Evolutionary conservation across 2,888 invertebrate genomes (phyloP).

Genomic region (Pachycephus smyrnensis): DNA sequence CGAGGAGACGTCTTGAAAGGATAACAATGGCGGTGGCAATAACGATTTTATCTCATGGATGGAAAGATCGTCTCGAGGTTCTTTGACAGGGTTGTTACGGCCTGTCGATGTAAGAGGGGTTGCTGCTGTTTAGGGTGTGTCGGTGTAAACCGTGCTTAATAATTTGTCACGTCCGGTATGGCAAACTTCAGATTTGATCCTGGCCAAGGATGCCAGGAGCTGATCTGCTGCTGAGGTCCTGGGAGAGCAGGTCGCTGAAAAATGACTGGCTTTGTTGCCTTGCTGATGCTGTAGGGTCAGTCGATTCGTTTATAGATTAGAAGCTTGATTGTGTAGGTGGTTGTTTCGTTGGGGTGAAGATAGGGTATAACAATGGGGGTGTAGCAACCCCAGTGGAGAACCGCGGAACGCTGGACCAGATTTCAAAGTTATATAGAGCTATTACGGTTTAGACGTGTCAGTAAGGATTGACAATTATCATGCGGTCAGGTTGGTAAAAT

Average conservation of each 20-base stretch:
- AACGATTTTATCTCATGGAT: background rate
- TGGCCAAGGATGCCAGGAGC: background rate
- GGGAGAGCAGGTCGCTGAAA: background rate
- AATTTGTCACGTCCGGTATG: background rate
- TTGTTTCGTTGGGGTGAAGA: background rate
- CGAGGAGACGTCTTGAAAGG: background rate
- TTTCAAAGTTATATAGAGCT: background rate
- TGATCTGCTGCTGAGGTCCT: background rate
- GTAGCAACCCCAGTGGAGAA: background rate
- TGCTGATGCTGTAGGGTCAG: background rate
- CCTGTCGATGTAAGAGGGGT: background rate
- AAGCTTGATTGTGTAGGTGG: background rate
- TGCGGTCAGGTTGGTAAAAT: background rate
- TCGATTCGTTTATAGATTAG: background rate
- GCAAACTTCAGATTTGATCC: background rate
- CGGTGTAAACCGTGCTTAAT: background rate
- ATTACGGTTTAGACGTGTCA: background rate
- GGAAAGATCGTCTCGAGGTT: background rate
- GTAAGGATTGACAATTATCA: background rate
- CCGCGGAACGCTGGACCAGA: background rate
- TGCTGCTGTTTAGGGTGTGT: background rate
- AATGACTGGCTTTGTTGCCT: background rate
- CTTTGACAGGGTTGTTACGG: background rate
- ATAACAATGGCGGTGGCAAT: background rate
- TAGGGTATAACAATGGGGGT: background rate